Conservation (phyloP, 1,140 invertebrate species). For the Ooceraea biroi region DNA sequence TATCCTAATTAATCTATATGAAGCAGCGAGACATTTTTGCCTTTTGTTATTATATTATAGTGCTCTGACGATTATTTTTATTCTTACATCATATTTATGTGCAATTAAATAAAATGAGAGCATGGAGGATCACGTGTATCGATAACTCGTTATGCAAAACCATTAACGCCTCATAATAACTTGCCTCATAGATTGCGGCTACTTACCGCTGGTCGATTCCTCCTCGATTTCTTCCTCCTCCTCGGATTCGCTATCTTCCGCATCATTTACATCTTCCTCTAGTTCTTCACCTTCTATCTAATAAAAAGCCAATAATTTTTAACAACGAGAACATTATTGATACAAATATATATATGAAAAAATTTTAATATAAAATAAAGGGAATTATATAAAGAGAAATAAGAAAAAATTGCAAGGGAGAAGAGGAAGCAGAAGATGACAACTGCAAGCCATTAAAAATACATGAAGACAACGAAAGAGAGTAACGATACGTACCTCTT, state of each 20-base stretch:
- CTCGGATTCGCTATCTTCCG: conserved; percentile 70
- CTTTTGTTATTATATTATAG: conserved; percentile 10
- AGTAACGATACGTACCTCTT: conserved; percentile 80
- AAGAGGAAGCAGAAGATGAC: no score
- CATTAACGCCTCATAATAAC: conserved; percentile 1
- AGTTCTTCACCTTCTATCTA: conserved; percentile 77
- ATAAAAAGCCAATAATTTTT: conserved; percentile 46
- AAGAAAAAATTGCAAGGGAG: no score
- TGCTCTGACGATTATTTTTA: background rate
- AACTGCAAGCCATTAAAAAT: background rate
- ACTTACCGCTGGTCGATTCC: conserved; percentile 82
- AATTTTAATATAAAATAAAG: no score
- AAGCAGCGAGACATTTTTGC: conserved; percentile 3
- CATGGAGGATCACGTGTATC: conserved; percentile 66
- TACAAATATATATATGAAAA: conserved; percentile 11
- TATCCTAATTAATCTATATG: conserved; percentile 34
- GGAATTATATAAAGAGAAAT: no score
- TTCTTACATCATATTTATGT: background rate
- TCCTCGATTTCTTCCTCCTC: conserved; percentile 79
- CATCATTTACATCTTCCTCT: conserved; percentile 79
- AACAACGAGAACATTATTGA: conserved; percentile 3
- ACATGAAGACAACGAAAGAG: conserved; percentile 19
- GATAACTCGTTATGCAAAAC: background rate
- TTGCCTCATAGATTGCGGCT: background rate
- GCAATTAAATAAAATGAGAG: conserved; percentile 58